A percentile compares a stretch with the other conserved stretches of the same genome.
Conservation (phyloP, 2,113 vertebrate species). For the Austrofundulus limnaeus region DNA sequence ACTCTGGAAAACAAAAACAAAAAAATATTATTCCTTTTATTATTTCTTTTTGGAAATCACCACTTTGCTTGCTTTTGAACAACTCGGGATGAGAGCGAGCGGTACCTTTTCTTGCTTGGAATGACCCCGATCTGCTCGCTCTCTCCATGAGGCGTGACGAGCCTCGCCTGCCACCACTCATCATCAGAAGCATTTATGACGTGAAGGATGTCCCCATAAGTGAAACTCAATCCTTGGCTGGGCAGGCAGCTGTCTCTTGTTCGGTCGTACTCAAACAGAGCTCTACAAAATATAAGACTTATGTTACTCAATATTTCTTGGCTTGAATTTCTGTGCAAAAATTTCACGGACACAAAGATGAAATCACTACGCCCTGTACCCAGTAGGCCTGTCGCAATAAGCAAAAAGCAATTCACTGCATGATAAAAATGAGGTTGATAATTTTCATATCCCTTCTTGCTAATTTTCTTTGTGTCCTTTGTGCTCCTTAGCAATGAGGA, state of each 20-base stretch:
- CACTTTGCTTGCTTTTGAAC: not conserved
- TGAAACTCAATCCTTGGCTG: slow-evolving; percentile 98
- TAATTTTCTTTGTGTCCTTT: no score
- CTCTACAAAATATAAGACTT: slow-evolving; percentile 75
- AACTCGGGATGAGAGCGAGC: not conserved
- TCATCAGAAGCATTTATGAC: slow-evolving; percentile 98
- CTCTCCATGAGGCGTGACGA: slow-evolving; percentile 94
- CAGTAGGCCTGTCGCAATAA: no score
- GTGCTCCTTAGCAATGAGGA: no score
- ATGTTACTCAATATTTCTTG: slow-evolving; percentile 6
- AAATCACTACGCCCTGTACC: not conserved
- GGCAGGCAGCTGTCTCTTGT: slow-evolving; percentile 97
- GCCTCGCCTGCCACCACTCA: slow-evolving; percentile 98
- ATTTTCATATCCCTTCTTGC: no score
- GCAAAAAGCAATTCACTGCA: no score
- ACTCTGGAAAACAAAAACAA: slow-evolving; percentile 64
- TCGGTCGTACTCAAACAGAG: slow-evolving; percentile 97
- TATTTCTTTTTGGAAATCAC: not conserved
- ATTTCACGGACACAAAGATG: not conserved
- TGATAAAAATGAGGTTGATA: no score
- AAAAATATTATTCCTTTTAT: no score
- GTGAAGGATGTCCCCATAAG: slow-evolving; percentile 96
- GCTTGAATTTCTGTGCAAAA: not conserved
- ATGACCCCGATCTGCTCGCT: slow-evolving; percentile 98
- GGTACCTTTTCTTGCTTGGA: slow-evolving; percentile 97